phyloP scores from a whole-genome alignment of 1,140 invertebrate genomes.

The Temnothorax curvispinosus region DNA sequence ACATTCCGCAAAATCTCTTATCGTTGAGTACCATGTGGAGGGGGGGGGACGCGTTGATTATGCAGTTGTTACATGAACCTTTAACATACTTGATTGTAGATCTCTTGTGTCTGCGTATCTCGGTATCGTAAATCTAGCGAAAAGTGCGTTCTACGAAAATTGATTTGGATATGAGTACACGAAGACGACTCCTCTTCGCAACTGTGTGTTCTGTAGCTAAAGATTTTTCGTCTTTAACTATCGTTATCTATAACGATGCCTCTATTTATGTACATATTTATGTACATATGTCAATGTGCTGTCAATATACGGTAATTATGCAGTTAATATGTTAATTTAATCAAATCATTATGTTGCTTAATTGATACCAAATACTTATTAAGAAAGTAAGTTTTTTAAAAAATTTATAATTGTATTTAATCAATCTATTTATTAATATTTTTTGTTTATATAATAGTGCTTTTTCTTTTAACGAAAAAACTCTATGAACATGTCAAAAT shows the following conservation, averaged over 20 bases:
- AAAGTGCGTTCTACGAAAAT: neutral
- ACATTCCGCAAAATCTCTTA: conserved; percentile 30
- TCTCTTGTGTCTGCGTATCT: neutral
- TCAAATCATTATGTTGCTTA: neutral
- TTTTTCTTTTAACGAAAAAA: neutral
- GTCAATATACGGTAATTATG: neutral
- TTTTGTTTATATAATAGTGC: neutral
- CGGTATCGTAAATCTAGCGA: neutral
- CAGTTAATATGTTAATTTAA: neutral
- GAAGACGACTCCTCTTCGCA: neutral
- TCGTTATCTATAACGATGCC: neutral
- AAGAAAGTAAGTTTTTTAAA: neutral
- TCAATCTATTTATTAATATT: neutral
- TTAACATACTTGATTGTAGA: neutral
- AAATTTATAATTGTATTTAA: neutral
- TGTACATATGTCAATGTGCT: neutral
- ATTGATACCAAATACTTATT: neutral
- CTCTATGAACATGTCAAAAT: neutral
- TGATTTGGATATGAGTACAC: neutral
- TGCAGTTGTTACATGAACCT: neutral
- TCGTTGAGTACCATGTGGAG: neutral
- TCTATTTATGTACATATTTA: neutral
- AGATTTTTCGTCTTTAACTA: neutral
- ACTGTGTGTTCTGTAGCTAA: neutral
- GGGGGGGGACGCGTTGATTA: neutral